Percentiles rank a stretch among this genome's conserved stretches.
These are phyloP conservation scores for Chelonus formosanus DNA, from an alignment of 2,888 invertebrate genomes.

Conservation along the genomic window DNA sequence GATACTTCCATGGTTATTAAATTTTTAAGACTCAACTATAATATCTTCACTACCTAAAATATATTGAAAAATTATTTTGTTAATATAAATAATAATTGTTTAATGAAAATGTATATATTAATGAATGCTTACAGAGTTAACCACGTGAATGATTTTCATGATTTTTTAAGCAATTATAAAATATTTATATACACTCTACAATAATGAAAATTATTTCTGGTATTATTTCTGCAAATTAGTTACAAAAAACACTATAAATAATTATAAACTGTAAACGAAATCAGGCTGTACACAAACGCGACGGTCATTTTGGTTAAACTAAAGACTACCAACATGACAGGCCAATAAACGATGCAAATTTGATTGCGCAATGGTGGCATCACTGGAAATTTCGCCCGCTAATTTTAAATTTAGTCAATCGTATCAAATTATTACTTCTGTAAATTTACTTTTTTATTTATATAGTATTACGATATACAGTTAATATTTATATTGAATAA, in stretches of 20 bases:
- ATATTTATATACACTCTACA: too few species aligned
- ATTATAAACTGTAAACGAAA: not conserved
- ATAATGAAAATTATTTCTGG: too few species aligned
- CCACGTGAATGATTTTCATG: too few species aligned
- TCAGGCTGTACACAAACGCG: slow-evolving; percentile 6
- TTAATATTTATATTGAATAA: not conserved
- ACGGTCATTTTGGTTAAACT: slow-evolving; percentile 23
- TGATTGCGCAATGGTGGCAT: not conserved
- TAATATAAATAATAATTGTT: not conserved
- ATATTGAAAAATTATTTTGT: not conserved
- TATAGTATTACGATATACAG: not conserved
- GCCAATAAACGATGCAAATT: not conserved
- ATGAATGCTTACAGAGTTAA: not conserved
- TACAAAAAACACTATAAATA: not conserved
- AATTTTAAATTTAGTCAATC: not conserved
- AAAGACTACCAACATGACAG: not conserved
- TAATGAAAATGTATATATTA: not conserved
- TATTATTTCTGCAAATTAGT: too few species aligned
- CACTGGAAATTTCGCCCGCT: not conserved
- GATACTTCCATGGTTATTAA: slow-evolving; percentile 22
- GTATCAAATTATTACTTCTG: too few species aligned
- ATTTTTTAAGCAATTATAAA: too few species aligned
- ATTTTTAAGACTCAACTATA: not conserved
- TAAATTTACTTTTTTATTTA: too few species aligned
- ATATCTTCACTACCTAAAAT: not conserved